phyloP scores from a whole-genome alignment of 1,140 invertebrate species.

The Cherax destructor region DNA sequence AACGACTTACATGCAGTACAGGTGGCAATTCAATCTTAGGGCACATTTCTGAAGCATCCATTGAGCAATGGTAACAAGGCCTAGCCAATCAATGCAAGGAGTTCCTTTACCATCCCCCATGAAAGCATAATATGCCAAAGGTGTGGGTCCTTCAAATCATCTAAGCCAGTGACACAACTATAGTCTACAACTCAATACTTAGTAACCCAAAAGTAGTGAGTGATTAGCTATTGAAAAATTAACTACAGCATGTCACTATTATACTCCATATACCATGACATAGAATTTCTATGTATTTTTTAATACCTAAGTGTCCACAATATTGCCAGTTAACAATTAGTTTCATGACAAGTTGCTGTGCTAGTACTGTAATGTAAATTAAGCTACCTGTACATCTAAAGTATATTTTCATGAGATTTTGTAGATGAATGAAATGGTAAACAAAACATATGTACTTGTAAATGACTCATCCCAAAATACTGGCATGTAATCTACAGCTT shows the following conservation, averaged over 20 bases:
- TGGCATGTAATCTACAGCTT: too few relatives aligned
- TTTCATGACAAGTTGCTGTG: constrained; percentile 23
- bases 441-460: background rate
- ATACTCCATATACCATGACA: constrained; percentile 11
- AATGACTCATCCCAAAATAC: background rate
- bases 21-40: constrained; percentile 11
- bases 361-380: constrained; percentile 32
- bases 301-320: constrained; percentile 11
- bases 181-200: constrained; percentile 19
- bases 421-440: background rate
- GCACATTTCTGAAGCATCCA: constrained; percentile 9
- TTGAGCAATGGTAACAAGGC: constrained; percentile 41
- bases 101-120: constrained; percentile 19
- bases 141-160: background rate
- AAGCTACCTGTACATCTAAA: constrained; percentile 37
- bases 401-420: constrained; percentile 9
- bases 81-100: constrained; percentile 19
- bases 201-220: constrained; percentile 21
- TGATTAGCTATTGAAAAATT: background rate
- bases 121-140: constrained; percentile 14
- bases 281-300: background rate
- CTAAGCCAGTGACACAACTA: constrained; percentile 13
- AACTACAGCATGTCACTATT: constrained; percentile 2
- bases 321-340: constrained; percentile 20
- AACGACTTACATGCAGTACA: background rate